These are phyloP conservation scores for Psephotus haematonotus DNA, from an alignment of 2,113 vertebrate genomes.

Conservation along the genomic window DNA sequence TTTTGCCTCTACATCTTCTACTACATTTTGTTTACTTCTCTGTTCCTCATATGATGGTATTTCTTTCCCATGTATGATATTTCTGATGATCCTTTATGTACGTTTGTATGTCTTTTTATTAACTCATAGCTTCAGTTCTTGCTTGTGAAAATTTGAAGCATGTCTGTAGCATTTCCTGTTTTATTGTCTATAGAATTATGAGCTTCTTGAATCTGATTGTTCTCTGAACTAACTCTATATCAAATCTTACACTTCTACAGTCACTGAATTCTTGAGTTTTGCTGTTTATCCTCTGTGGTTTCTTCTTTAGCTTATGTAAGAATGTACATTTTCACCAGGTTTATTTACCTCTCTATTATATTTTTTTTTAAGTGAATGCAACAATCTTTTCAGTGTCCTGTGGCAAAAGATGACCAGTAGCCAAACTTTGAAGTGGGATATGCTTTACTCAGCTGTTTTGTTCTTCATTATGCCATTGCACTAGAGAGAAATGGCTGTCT, in stretches of 20 bases:
- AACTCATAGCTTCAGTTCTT: not conserved
- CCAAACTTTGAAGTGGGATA: not conserved
- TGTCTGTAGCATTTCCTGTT: not conserved
- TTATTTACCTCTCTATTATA: not conserved
- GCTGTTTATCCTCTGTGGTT: not conserved
- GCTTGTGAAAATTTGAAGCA: not conserved
- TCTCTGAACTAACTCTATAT: not conserved
- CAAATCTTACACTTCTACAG: not conserved
- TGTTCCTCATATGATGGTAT: not conserved
- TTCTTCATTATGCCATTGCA: not conserved
- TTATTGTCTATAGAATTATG: not conserved
- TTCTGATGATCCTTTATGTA: not conserved
- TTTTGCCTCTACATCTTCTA: not conserved
- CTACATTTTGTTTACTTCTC: not conserved
- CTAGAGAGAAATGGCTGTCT: not conserved
- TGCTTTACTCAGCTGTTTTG: not conserved
- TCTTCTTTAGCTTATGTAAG: not conserved
- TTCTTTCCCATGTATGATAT: not conserved
- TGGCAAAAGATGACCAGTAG: not conserved
- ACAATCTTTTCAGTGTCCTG: not conserved
- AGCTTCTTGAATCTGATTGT: not conserved
- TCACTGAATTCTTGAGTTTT: not conserved
- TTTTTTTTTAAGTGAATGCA: not conserved
- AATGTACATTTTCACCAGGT: not conserved
- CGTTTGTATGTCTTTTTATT: not conserved